Percentiles rank a stretch among this genome's conserved stretches.
phyloP scores from a whole-genome alignment of 1,140 invertebrate species.

The Lucilia sericata region DNA sequence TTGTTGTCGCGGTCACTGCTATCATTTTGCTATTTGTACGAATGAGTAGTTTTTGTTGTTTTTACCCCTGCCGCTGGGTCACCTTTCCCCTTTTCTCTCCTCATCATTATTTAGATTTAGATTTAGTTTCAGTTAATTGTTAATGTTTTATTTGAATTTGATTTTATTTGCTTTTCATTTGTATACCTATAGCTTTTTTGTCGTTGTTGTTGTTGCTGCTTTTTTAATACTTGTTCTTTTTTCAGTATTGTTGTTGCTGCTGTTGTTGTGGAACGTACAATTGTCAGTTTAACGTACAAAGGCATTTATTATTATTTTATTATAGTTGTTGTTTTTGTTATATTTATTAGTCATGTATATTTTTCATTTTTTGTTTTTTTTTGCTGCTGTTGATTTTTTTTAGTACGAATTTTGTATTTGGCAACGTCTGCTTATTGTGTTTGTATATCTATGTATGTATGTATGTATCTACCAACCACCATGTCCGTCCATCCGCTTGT shows the following conservation, averaged over 20 bases:
- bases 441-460: neutral
- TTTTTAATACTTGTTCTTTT: no score
- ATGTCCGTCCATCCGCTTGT: neutral
- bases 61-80: neutral
- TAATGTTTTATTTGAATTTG: slow-evolving; percentile 2
- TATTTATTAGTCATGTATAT: neutral
- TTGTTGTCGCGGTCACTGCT: no score
- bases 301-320: no score
- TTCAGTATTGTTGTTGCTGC: neutral
- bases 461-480: neutral
- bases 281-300: no score
- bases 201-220: no score
- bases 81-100: neutral
- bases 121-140: neutral
- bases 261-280: neutral
- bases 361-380: neutral
- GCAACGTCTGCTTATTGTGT: slow-evolving; percentile 1
- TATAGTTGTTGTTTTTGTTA: neutral
- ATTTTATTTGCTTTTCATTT: neutral
- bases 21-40: no score
- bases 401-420: neutral
- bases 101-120: neutral
- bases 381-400: neutral
- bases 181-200: neutral
- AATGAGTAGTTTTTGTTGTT: no score